Evolutionary conservation across 2,888 invertebrate genomes (phyloP).

Genomic region (Timandra comae): DNA sequence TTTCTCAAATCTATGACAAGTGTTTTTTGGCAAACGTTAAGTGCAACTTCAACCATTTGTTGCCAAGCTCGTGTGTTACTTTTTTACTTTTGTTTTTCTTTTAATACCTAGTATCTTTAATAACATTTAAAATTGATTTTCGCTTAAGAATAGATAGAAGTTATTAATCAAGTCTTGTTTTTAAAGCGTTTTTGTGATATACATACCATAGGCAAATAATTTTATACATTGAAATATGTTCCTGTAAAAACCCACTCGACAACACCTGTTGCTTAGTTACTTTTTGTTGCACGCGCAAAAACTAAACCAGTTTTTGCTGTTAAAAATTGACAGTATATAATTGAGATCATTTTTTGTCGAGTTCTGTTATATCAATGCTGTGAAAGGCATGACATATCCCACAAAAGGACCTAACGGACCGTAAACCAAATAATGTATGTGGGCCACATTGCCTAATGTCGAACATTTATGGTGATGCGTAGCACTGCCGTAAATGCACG

Average conservation of each 20-base stretch:
- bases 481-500: constrained; percentile 44
- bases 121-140: too few species aligned
- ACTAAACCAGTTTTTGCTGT: constrained; percentile 1
- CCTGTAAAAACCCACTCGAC: constrained; percentile 32
- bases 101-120: too few species aligned
- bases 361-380: constrained; percentile 17
- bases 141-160: too few species aligned
- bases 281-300: constrained; percentile 13
- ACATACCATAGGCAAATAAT: constrained; percentile 9
- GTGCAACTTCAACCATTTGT: too few species aligned
- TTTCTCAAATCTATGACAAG: too few species aligned
- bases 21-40: too few species aligned
- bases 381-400: constrained; percentile 28
- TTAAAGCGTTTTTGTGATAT: too few species aligned
- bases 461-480: constrained; percentile 50
- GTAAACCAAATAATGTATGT: constrained; percentile 57
- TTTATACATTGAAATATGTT: constrained; percentile 19
- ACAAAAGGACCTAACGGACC: constrained; percentile 56
- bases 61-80: too few species aligned
- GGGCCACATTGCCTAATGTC: constrained; percentile 56
- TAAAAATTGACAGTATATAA: background rate
- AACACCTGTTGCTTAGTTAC: constrained; percentile 2
- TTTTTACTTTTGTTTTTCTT: too few species aligned
- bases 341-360: constrained; percentile 5
- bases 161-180: too few species aligned